Evolutionary conservation across 2,888 invertebrate species (phyloP), one percentile per base, ranked within the genome.

Genomic region (Agriotes lineatus): DNA sequence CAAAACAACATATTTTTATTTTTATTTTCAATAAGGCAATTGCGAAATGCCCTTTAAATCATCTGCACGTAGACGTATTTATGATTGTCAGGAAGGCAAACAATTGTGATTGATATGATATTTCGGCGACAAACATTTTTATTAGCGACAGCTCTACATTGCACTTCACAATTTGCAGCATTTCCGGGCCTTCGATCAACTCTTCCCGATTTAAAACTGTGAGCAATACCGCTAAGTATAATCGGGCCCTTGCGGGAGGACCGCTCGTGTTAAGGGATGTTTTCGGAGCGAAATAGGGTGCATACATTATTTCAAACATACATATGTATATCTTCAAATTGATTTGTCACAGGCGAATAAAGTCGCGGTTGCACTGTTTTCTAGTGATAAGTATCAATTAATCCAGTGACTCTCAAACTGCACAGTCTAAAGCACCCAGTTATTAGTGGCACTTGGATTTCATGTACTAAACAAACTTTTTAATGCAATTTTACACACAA

Each of bases 241-340:
- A 64, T 69, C 65, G 67, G 62, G 71, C 75, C 74, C 72, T 68
- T 57, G 70, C 69, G 58, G 65, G 67, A 72, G 70, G 69, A 72
- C 68, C 69, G 67, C 69, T 72, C 73, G 75, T 69, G 71, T 73
- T 76, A 74, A 76, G 76, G 76, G 76, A 77, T 77, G 77, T 76
- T 80, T 80, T 79, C 76, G 77, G 76, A 73, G 71, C 72, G 70
- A 74, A 78, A 76, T 75, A 76, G 83, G 83, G 83, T 83, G 83
- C 81, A 84, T 84, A 84, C 78, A 83, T 84, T 83, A 83, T 73
- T 74, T 67, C 74, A 67, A 69, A 76, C 83, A 84, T 84, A 84
- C 84, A 85, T 84, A 85, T 84, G 83, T 84, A 84, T 85, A 84
- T 84, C 83, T 83, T 83, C 83, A 84, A 84, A 85, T 84, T 85